Evolutionary conservation across 2,797 vertebrate genomes (phyloP).

Genomic region (Acipenser oxyrinchus): DNA sequence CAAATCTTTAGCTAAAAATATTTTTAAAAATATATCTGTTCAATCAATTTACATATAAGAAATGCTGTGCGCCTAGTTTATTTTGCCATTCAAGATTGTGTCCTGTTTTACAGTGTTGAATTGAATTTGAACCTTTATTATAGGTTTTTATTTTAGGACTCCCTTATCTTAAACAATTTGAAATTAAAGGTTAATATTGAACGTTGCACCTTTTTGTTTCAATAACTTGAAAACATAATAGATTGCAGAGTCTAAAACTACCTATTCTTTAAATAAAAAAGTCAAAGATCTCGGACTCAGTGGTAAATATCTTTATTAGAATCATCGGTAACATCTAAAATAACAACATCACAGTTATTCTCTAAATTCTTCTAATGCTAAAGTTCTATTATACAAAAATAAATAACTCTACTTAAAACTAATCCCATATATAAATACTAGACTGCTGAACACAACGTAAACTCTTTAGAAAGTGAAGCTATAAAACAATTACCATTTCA

Average conservation of each 20-base stretch:
- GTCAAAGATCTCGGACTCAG: constrained; percentile 69
- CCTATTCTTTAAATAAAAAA: constrained; percentile 32
- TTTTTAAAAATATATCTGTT: too few species aligned
- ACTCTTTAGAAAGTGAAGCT: constrained; percentile 33
- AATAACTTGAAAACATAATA: constrained; percentile 3
- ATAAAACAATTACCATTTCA: constrained; percentile 29
- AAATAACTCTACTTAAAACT: constrained; percentile 50
- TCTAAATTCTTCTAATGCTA: constrained; percentile 70
- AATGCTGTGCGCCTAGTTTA: too few species aligned
- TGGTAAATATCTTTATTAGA: constrained; percentile 81
- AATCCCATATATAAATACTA: constrained; percentile 32
- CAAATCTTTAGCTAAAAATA: too few species aligned
- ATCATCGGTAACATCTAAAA: constrained; percentile 73
- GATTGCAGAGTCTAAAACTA: constrained; percentile 12
- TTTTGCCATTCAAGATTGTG: too few species aligned
- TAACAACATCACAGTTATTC: constrained; percentile 43
- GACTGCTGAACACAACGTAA: constrained; percentile 31
- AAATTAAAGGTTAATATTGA: neutral
- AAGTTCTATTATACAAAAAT: constrained; percentile 77
- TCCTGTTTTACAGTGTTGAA: too few species aligned
- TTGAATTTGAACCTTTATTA: too few species aligned
- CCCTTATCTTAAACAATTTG: too few species aligned
- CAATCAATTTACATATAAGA: too few species aligned
- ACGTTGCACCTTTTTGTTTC: neutral
- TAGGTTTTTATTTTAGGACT: too few species aligned